phyloP scores from a whole-genome alignment of 2,113 vertebrate genomes.

The Galeopterus variegatus region DNA sequence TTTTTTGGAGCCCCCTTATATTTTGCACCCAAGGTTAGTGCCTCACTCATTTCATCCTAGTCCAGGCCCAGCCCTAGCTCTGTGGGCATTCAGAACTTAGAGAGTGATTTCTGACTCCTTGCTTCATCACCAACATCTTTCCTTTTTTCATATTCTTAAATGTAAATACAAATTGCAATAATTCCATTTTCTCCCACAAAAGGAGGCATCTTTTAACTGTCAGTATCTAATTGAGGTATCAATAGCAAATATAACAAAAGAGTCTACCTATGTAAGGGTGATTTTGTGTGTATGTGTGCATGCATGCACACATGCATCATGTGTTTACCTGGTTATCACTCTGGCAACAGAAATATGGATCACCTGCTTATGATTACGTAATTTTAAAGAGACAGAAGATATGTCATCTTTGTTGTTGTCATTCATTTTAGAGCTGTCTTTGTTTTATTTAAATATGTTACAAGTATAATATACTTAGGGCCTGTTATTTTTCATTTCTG shows the following conservation, averaged over 20 bases:
- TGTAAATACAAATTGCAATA: neutral
- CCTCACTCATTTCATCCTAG: neutral
- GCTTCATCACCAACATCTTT: neutral
- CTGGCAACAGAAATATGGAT: constrained; percentile 11
- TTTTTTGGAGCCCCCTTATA: neutral
- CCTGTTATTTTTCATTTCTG: constrained; percentile 32
- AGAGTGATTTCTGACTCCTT: neutral
- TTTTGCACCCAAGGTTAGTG: neutral
- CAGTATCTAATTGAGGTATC: neutral
- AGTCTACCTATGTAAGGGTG: neutral
- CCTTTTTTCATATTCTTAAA: neutral
- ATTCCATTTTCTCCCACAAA: neutral
- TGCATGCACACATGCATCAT: neutral
- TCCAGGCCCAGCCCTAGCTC: neutral
- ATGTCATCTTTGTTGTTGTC: neutral
- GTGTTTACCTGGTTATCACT: neutral
- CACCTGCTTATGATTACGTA: neutral
- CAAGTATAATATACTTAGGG: neutral
- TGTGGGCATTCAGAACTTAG: neutral
- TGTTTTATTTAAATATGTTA: constrained; percentile 46
- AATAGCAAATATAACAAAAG: neutral
- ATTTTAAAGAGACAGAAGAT: neutral
- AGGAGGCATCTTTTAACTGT: neutral
- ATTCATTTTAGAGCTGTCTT: constrained; percentile 12
- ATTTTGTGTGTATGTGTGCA: neutral